Conservation (phyloP, 2,797 vertebrate species). For the Gallinago stenura region DNA sequence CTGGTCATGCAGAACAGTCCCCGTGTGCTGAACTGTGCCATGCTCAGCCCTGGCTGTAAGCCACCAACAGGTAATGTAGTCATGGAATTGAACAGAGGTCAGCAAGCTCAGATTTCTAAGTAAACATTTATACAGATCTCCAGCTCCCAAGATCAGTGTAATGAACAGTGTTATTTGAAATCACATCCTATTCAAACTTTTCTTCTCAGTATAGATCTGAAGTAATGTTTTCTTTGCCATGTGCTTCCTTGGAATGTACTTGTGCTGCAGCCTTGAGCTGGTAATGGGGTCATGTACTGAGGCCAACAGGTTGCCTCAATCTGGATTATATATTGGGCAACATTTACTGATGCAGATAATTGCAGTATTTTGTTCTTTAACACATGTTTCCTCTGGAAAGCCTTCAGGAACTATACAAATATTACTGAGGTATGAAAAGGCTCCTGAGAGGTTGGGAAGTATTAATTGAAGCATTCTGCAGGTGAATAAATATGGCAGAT, state of each 20-base stretch:
- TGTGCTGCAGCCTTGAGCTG: background rate
- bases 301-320: background rate
- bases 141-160: background rate
- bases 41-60: fast-evolving
- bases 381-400: background rate
- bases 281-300: background rate
- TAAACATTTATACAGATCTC: background rate
- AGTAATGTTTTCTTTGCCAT: background rate
- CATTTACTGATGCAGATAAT: background rate
- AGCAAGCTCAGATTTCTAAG: background rate
- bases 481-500: background rate
- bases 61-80: fast-evolving
- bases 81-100: background rate
- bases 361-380: background rate
- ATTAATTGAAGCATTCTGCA: background rate
- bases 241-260: background rate
- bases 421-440: background rate
- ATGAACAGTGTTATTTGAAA: background rate
- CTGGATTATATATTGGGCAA: background rate
- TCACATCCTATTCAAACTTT: background rate
- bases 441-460: background rate
- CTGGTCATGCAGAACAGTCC: background rate
- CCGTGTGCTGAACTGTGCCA: background rate
- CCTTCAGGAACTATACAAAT: background rate
- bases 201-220: background rate